Percentiles rank a stretch among this genome's conserved stretches.
Conservation (phyloP, 92 coral and sea anemone species). For the Meandrina meandrites region DNA sequence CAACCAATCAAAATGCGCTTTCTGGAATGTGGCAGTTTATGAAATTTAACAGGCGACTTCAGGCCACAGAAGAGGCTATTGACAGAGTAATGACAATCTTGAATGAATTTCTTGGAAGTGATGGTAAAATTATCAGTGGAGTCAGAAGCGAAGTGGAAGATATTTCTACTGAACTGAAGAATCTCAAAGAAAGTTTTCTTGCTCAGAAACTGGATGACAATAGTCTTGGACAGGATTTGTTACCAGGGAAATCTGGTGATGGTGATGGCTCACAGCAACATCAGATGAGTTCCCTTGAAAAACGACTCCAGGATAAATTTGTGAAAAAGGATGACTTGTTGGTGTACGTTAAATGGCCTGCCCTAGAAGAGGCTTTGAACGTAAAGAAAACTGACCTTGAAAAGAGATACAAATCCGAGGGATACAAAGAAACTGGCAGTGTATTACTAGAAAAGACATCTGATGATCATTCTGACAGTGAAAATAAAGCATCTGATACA, state of each 20-base stretch:
- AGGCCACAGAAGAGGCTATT: slow-evolving; percentile 93
- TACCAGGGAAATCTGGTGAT: neutral
- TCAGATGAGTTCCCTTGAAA: slow-evolving; percentile 11
- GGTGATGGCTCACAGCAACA: neutral
- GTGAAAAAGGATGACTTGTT: slow-evolving; percentile 79
- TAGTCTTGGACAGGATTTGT: slow-evolving; percentile 1
- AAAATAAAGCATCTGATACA: slow-evolving; percentile 21
- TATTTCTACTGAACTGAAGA: slow-evolving; percentile 63
- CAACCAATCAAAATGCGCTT: slow-evolving; percentile 52
- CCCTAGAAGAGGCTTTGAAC: slow-evolving; percentile 92
- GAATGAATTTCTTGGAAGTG: slow-evolving; percentile 75
- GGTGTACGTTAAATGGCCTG: slow-evolving; percentile 93
- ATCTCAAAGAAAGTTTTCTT: slow-evolving; percentile 54
- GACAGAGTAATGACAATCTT: slow-evolving; percentile 89
- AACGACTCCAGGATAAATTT: slow-evolving; percentile 39
- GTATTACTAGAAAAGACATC: slow-evolving; percentile 9
- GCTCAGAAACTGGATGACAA: neutral
- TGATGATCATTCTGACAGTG: slow-evolving; percentile 35
- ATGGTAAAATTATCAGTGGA: slow-evolving; percentile 52
- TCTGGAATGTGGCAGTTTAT: slow-evolving; percentile 95
- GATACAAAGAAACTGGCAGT: neutral
- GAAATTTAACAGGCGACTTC: slow-evolving; percentile 84
- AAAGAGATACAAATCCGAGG: neutral
- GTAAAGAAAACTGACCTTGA: slow-evolving; percentile 59
- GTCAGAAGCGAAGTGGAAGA: slow-evolving; percentile 62